Percentiles rank a stretch among this genome's conserved stretches.
Conservation (phyloP, 30 jellyfish, hydroid and myxozoan genomes). For the Haliclystus octoradiatus region DNA sequence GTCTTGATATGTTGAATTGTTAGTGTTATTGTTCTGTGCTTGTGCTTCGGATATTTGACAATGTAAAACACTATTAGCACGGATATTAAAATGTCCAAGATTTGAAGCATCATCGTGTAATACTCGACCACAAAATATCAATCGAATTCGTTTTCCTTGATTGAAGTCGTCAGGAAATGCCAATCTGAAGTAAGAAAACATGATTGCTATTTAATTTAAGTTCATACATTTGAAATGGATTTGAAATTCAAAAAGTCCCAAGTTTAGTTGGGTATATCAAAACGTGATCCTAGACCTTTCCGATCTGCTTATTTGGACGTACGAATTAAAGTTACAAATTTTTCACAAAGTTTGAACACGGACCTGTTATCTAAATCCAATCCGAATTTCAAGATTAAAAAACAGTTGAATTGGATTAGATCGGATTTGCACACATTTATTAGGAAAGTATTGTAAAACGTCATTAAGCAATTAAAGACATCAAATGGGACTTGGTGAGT, state of each 20-base stretch:
- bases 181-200: conserved; percentile 12
- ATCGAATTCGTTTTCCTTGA: conserved; percentile 39
- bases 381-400: too few species aligned
- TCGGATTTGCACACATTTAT: too few species aligned
- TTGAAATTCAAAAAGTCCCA: conserved; percentile 6
- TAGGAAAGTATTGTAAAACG: too few species aligned
- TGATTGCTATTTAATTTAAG: conserved; percentile 12
- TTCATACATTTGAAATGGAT: conserved; percentile 17
- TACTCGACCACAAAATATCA: conserved; percentile 52
- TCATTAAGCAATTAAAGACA: too few species aligned
- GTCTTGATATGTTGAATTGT: background rate
- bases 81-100: conserved; percentile 27
- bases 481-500: too few species aligned
- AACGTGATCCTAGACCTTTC: too few species aligned
- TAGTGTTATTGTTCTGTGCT: background rate
- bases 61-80: conserved; percentile 41
- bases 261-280: too few species aligned
- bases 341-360: too few species aligned
- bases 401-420: too few species aligned
- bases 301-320: too few species aligned
- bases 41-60: conserved; percentile 45
- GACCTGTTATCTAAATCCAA: too few species aligned
- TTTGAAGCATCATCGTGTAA: conserved; percentile 32
- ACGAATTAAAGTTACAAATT: too few species aligned
- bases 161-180: conserved; percentile 29